These are phyloP conservation scores for Climacteris rufus DNA, from an alignment of 2,113 vertebrate species.

Conservation along the genomic window DNA sequence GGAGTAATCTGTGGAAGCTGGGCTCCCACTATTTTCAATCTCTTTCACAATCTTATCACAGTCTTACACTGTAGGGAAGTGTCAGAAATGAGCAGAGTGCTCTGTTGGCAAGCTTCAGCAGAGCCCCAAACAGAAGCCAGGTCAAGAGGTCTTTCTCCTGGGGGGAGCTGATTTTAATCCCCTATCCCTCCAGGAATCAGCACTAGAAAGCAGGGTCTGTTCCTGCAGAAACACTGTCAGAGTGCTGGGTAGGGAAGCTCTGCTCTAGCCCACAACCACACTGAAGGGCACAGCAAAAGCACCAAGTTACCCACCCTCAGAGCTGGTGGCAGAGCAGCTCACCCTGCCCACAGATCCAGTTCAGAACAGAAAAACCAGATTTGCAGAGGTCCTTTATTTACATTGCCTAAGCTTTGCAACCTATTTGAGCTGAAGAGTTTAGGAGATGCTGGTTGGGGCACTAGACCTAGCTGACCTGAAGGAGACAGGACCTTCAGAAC, in stretches of 20 bases:
- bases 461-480: background rate
- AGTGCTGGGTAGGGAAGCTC: background rate
- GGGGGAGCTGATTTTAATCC: background rate
- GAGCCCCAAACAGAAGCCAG: background rate
- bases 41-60: background rate
- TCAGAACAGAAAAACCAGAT: background rate
- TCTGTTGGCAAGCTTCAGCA: background rate
- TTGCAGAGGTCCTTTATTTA: background rate
- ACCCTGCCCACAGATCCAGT: background rate
- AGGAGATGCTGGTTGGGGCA: background rate
- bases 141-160: background rate
- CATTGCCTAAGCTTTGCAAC: background rate
- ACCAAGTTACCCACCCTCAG: background rate
- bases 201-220: background rate
- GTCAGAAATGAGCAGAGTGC: background rate
- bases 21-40: background rate
- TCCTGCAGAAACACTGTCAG: background rate
- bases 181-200: background rate
- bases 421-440: background rate
- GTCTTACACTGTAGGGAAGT: background rate
- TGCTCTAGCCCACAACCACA: background rate
- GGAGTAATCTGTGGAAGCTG: background rate
- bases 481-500: background rate
- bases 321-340: background rate
- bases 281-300: background rate